These are phyloP conservation scores for Falco cherrug DNA, from an alignment of 2,797 vertebrate species.

Conservation along the genomic window DNA sequence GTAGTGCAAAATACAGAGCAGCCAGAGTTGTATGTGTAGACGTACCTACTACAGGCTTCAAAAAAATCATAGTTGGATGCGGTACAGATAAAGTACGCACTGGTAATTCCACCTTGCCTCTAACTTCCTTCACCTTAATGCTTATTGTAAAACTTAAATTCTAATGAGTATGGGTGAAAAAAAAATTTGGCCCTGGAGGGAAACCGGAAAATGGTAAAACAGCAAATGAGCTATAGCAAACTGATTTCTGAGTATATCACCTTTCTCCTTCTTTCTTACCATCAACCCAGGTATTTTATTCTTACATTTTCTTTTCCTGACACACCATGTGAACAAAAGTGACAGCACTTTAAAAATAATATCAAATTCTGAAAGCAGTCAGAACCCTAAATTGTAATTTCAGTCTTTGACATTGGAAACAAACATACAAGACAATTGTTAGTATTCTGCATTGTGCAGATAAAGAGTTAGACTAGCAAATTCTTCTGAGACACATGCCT, in stretches of 20 bases:
- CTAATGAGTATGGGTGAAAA: conserved; percentile 14
- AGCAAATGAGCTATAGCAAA: conserved; percentile 20
- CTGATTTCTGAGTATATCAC: background rate
- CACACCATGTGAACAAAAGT: background rate
- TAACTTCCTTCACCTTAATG: background rate
- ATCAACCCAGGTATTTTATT: background rate
- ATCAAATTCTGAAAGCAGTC: conserved; percentile 39
- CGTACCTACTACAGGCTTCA: background rate
- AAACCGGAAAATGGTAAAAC: background rate
- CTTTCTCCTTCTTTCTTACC: background rate
- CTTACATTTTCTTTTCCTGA: background rate
- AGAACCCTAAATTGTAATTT: conserved; percentile 60
- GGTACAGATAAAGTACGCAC: background rate
- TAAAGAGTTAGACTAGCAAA: conserved; percentile 63
- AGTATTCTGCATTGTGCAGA: conserved; percentile 56
- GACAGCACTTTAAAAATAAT: conserved; percentile 49
- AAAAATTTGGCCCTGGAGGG: background rate
- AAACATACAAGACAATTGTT: conserved; percentile 45
- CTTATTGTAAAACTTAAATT: conserved; percentile 19
- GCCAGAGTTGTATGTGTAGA: background rate
- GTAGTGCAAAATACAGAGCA: background rate
- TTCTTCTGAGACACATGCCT: conserved; percentile 59
- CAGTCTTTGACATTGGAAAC: conserved; percentile 59
- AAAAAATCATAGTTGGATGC: background rate
- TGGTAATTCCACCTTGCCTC: background rate